phyloP scores from a whole-genome alignment of 37 sponge, comb jelly and placozoan genomes.

The Ianthella basta region DNA sequence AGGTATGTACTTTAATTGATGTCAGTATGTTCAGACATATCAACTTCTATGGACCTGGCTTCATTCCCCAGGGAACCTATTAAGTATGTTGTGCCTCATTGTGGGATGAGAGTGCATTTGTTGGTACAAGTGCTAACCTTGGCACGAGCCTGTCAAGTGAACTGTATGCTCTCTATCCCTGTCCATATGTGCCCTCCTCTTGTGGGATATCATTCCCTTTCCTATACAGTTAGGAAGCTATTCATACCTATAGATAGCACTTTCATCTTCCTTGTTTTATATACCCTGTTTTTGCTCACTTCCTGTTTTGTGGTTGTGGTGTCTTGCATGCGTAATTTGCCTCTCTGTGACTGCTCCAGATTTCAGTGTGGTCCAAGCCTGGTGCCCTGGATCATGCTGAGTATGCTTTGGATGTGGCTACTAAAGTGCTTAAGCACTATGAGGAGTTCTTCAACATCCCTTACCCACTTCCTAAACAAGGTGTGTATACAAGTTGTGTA shows the following conservation, averaged over 20 bases:
- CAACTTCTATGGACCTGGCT: too few relatives aligned
- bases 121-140: too few relatives aligned
- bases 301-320: too few relatives aligned
- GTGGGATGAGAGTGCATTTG: neutral
- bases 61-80: too few relatives aligned
- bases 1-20: too few relatives aligned
- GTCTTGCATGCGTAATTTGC: too few relatives aligned
- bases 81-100: neutral
- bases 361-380: slow-evolving; percentile 88
- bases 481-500: slow-evolving; percentile 21
- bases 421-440: slow-evolving; percentile 67
- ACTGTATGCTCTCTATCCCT: too few relatives aligned
- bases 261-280: too few relatives aligned
- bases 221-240: neutral
- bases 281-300: too few relatives aligned
- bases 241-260: neutral
- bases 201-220: neutral
- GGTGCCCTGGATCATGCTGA: slow-evolving; percentile 52
- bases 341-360: slow-evolving; percentile 52
- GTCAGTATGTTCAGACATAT: too few relatives aligned
- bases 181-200: too few relatives aligned
- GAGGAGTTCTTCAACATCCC: slow-evolving; percentile 75
- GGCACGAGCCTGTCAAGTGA: too few relatives aligned
- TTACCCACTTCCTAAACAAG: slow-evolving; percentile 94
- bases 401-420: slow-evolving; percentile 75